A percentile compares a stretch with the other conserved stretches of the same genome.
Evolutionary conservation across 2,888 invertebrate genomes (phyloP).

Genomic region (Cosmia pyralina): DNA sequence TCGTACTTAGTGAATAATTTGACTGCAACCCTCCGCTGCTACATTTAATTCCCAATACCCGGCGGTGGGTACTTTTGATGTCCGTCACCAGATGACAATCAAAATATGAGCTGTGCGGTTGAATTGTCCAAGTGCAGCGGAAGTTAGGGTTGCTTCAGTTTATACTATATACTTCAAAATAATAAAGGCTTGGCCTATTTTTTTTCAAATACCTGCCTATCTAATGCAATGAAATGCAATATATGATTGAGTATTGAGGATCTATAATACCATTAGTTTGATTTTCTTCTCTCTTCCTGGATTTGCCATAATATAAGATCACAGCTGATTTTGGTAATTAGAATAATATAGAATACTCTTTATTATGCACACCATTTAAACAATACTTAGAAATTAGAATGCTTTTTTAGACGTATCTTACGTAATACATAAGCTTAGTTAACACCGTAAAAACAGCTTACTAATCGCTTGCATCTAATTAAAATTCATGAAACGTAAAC

Average conservation of each 20-base stretch:
- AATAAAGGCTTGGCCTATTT: not conserved
- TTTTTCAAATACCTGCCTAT: too few species aligned
- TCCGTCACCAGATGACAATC: constrained; percentile 58
- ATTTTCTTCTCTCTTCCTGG: too few species aligned
- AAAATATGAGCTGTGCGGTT: constrained; percentile 52
- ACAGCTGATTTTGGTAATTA: not conserved
- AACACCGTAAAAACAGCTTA: not conserved
- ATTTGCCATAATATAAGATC: not conserved
- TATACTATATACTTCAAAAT: not conserved
- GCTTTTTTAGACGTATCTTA: not conserved
- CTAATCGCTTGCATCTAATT: constrained; percentile 4
- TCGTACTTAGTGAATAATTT: not conserved
- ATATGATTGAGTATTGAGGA: too few species aligned
- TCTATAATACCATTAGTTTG: too few species aligned
- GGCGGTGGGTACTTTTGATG: constrained; percentile 45
- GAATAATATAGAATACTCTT: too few species aligned
- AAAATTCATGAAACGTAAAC: constrained; percentile 11
- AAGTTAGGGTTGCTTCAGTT: constrained; percentile 33
- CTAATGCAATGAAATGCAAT: too few species aligned
- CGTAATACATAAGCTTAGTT: not conserved
- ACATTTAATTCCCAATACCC: constrained; percentile 40
- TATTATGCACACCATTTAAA: too few species aligned
- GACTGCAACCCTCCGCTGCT: constrained; percentile 15
- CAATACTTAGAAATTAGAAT: not conserved
- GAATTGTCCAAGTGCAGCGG: constrained; percentile 54